Conservation (phyloP, 92 coral and sea anemone species). For the Chrysogorgia sp. region DNA sequence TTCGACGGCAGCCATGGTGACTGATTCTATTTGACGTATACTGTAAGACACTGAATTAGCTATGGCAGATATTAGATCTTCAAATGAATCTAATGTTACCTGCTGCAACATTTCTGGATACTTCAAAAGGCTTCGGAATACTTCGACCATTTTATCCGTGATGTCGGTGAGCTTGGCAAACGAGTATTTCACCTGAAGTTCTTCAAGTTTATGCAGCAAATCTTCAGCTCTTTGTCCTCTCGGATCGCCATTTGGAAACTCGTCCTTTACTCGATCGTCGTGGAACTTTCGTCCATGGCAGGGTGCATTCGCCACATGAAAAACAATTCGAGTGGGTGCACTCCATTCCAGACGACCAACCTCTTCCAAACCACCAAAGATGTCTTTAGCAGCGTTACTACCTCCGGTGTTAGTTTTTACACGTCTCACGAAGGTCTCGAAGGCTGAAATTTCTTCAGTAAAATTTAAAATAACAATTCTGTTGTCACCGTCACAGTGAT, state of each 20-base stretch:
- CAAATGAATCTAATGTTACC: constrained; percentile 8
- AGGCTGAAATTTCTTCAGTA: constrained; percentile 7
- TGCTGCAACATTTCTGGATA: not conserved
- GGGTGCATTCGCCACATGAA: constrained; percentile 28
- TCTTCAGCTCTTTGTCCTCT: constrained; percentile 22
- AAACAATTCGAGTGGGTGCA: constrained; percentile 27
- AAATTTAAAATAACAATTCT: constrained; percentile 19
- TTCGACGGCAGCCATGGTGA: constrained; percentile 8
- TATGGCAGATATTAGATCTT: constrained; percentile 20
- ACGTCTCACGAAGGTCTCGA: constrained; percentile 21
- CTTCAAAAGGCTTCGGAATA: constrained; percentile 16
- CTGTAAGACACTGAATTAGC: constrained; percentile 18
- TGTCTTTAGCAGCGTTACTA: constrained; percentile 29
- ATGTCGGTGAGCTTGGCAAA: constrained; percentile 27
- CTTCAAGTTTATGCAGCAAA: constrained; percentile 1
- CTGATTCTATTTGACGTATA: not conserved
- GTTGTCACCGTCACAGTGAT: constrained; percentile 24
- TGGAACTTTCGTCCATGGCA: constrained; percentile 34
- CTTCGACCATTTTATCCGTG: constrained; percentile 32
- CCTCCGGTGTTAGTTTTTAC: constrained; percentile 19
- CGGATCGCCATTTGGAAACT: constrained; percentile 30
- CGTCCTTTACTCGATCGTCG: constrained; percentile 7
- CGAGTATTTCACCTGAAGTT: constrained; percentile 15
- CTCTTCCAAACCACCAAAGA: constrained; percentile 30
- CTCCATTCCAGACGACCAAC: constrained; percentile 16